phyloP scores from a whole-genome alignment of 2,888 invertebrate genomes.

The Tipula confusa region DNA sequence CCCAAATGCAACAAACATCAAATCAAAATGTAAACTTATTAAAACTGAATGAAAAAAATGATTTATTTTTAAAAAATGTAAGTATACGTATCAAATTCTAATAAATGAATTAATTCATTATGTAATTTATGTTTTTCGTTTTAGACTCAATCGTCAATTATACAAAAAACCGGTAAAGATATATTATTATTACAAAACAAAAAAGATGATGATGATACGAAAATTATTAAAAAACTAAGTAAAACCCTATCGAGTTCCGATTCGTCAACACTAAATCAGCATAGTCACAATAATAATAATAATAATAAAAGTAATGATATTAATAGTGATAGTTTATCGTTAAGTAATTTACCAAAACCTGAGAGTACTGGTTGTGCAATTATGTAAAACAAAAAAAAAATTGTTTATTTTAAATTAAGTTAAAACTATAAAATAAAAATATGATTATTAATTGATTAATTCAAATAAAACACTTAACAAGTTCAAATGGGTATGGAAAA shows the following conservation, averaged over 20 bases:
- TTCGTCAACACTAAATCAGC: not conserved
- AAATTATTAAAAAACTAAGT: constrained; percentile 4
- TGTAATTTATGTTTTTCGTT: not conserved
- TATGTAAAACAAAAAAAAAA: constrained; percentile 16
- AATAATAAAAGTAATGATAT: constrained; percentile 21
- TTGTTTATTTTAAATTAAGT: not conserved
- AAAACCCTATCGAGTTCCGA: constrained; percentile 29
- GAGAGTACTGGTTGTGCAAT: constrained; percentile 30
- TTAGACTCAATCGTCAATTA: constrained; percentile 30
- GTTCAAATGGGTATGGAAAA: constrained; percentile 12
- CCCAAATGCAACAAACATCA: not conserved
- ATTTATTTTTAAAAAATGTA: constrained; percentile 28
- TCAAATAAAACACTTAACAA: not conserved
- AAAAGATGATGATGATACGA: not conserved
- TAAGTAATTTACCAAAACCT: constrained; percentile 20
- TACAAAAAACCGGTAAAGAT: constrained; percentile 25
- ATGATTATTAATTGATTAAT: not conserved
- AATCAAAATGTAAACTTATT: not conserved
- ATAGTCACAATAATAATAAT: not conserved
- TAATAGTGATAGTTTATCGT: constrained; percentile 29
- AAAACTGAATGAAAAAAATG: constrained; percentile 27
- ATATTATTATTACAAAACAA: not conserved
- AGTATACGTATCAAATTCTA: too few species aligned
- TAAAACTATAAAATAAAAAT: not conserved
- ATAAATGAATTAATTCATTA: not conserved